Percentiles rank a stretch among this genome's conserved stretches.
phyloP scores from a whole-genome alignment of 2,888 invertebrate species.

The Chaitophorus viminalis region DNA sequence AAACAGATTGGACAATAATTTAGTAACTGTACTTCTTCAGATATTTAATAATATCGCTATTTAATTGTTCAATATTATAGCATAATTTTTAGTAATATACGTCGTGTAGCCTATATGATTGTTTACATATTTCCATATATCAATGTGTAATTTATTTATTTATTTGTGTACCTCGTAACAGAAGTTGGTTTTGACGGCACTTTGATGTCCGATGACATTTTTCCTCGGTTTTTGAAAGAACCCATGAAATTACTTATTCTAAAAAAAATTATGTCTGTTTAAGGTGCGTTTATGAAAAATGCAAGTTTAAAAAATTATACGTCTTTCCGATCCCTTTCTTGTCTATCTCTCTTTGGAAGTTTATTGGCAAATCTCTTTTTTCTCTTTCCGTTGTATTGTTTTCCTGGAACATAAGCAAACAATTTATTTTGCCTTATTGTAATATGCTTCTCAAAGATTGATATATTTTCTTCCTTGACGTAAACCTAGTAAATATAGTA shows the following conservation, averaged over 20 bases:
- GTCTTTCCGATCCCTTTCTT: slow-evolving; percentile 40
- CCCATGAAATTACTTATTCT: slow-evolving; percentile 26
- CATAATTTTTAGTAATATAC: too few relatives aligned
- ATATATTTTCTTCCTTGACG: too few relatives aligned
- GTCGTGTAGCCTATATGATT: too few relatives aligned
- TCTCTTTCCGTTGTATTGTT: background rate
- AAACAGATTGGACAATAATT: background rate
- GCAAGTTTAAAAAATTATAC: background rate
- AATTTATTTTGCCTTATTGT: background rate
- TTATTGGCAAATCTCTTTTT: slow-evolving; percentile 8
- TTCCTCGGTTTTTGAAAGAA: slow-evolving; percentile 32
- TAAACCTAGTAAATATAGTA: too few relatives aligned
- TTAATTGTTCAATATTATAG: background rate
- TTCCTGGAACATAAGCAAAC: slow-evolving; percentile 9
- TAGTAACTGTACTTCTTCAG: background rate
- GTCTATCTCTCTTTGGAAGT: slow-evolving; percentile 32
- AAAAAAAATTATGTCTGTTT: background rate
- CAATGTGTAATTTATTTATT: background rate
- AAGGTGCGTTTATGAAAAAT: background rate
- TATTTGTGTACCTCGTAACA: slow-evolving; percentile 16
- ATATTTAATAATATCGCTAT: background rate
- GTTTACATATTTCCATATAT: too few relatives aligned
- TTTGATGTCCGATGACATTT: background rate
- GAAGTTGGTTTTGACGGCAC: slow-evolving; percentile 16
- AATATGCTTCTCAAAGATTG: background rate